Evolutionary conservation across 2,113 vertebrate genomes (phyloP).

Genomic region (Sigmodon hispidus): DNA sequence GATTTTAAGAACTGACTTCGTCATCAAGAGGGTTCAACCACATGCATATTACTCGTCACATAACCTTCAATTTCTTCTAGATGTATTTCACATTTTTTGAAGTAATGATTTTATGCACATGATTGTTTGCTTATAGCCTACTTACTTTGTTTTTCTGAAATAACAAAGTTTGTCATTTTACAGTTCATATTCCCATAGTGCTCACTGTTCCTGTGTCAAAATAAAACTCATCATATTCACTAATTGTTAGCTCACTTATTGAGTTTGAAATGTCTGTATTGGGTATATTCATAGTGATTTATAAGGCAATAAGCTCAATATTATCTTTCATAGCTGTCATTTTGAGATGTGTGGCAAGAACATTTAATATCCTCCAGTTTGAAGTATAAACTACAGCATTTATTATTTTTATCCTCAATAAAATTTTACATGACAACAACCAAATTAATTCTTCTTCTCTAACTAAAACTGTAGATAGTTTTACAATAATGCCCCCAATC

Average conservation of each 20-base stretch:
- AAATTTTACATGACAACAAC: background rate
- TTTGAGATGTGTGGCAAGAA: background rate
- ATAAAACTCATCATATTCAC: background rate
- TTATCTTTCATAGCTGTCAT: background rate
- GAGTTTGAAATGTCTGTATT: background rate
- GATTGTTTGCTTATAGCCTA: background rate
- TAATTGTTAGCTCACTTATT: background rate
- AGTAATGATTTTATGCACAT: too few species aligned
- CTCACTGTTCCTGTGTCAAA: background rate
- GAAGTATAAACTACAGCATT: background rate
- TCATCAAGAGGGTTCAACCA: background rate
- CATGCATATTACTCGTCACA: background rate
- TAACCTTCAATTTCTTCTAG: too few species aligned
- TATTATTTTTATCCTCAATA: background rate
- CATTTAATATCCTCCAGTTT: background rate
- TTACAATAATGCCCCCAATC: background rate
- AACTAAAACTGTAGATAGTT: background rate
- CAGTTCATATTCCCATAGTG: background rate
- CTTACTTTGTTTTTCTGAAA: background rate
- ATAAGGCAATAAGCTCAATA: background rate
- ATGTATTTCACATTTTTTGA: background rate
- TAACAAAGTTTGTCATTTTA: background rate
- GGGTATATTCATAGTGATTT: background rate
- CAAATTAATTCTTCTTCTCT: background rate
- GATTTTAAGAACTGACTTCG: background rate